Percentiles rank a stretch among this genome's conserved stretches.
Conservation (phyloP, 2,888 invertebrate genomes). For the Rosalia funebris region DNA sequence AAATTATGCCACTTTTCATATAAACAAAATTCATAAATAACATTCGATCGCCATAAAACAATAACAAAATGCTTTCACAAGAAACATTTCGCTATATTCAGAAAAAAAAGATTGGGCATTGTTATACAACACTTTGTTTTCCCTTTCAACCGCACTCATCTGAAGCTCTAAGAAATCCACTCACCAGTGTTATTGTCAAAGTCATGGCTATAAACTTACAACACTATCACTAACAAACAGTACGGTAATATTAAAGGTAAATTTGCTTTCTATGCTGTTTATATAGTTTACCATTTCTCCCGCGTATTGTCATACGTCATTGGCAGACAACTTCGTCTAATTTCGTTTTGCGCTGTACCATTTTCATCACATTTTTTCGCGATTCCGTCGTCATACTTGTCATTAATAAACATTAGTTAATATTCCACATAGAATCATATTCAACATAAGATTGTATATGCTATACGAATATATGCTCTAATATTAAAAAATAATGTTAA, state of each 20-base stretch:
- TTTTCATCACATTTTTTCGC: slow-evolving; percentile 22
- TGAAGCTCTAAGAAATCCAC: slow-evolving; percentile 18
- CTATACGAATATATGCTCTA: too few relatives aligned
- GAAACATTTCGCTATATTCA: neutral
- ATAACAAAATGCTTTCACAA: neutral
- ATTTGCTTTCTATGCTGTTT: slow-evolving; percentile 44
- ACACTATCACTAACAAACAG: slow-evolving; percentile 42
- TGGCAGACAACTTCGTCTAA: slow-evolving; percentile 16
- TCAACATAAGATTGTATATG: too few relatives aligned
- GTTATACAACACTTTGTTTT: neutral
- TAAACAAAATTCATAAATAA: neutral
- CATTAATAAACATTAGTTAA: too few relatives aligned
- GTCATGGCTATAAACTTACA: slow-evolving; percentile 42
- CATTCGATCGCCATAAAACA: neutral
- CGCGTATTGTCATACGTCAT: slow-evolving; percentile 31
- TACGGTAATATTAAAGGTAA: slow-evolving; percentile 42
- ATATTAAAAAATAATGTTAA: neutral
- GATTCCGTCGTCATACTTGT: neutral
- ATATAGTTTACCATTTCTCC: slow-evolving; percentile 49
- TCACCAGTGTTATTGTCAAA: slow-evolving; percentile 42
- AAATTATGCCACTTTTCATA: too few relatives aligned
- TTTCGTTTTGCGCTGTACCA: slow-evolving; percentile 30
- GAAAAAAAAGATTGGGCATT: neutral
- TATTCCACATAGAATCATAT: too few relatives aligned
- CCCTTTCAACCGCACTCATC: slow-evolving; percentile 1